A percentile compares a stretch with the other conserved stretches of the same genome.
phyloP scores from a whole-genome alignment of 1,140 invertebrate species.

The Euura saliciscinereae region DNA sequence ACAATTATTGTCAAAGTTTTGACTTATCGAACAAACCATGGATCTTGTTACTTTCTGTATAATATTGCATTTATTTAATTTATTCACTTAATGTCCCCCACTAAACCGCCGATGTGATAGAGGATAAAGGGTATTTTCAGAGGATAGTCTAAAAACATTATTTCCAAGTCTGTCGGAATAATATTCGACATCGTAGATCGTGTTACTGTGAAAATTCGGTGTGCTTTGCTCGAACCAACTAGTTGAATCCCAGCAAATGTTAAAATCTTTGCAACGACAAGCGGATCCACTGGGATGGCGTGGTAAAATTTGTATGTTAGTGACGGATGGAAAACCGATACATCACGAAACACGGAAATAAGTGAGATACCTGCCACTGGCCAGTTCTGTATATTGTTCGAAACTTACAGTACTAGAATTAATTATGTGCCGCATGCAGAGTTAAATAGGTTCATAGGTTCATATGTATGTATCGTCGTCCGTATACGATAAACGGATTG shows the following conservation, averaged over 20 bases:
- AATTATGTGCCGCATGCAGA: slow-evolving; percentile 34
- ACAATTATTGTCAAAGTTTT: too few relatives aligned
- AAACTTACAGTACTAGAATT: slow-evolving; percentile 33
- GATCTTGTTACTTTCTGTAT: too few relatives aligned
- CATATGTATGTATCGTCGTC: not conserved
- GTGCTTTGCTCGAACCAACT: too few relatives aligned
- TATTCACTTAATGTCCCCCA: too few relatives aligned
- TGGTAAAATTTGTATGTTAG: not conserved
- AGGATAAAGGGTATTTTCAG: too few relatives aligned
- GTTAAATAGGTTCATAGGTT: slow-evolving; percentile 5
- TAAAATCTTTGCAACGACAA: slow-evolving; percentile 1
- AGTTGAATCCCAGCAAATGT: too few relatives aligned
- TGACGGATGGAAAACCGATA: not conserved
- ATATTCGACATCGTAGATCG: not conserved
- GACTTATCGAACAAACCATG: too few relatives aligned
- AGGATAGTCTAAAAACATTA: too few relatives aligned
- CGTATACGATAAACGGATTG: not conserved
- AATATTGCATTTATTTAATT: too few relatives aligned
- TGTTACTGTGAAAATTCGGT: not conserved
- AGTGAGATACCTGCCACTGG: slow-evolving; percentile 64
- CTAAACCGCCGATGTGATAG: too few relatives aligned
- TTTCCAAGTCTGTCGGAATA: not conserved
- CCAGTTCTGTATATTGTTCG: slow-evolving; percentile 61
- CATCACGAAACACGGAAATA: slow-evolving; percentile 23
- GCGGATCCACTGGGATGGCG: not conserved